Conservation (phyloP, 1,140 invertebrate species). For the Diachasma alloeum region DNA sequence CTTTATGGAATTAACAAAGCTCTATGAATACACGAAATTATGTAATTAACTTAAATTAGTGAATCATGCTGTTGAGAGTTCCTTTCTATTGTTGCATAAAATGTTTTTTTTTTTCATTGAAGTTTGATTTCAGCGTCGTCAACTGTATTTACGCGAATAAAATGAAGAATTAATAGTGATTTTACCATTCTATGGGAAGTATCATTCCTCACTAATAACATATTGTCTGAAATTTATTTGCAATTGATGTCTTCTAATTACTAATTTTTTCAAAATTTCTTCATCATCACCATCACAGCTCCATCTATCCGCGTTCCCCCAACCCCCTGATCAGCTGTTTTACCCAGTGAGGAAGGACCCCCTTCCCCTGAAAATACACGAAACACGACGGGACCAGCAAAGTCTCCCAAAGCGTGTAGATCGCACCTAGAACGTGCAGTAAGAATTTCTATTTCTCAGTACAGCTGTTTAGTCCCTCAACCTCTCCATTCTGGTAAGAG, state of each 20-base stretch:
- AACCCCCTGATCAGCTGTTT: too few species aligned
- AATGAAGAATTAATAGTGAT: too few species aligned
- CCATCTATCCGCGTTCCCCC: not conserved
- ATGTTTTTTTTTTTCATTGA: not conserved
- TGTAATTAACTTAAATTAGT: not conserved
- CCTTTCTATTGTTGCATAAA: not conserved
- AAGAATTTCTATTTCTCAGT: not conserved
- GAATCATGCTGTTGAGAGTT: too few species aligned
- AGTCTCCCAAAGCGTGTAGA: not conserved
- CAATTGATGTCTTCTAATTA: too few species aligned
- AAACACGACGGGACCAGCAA: not conserved
- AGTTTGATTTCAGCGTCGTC: too few species aligned
- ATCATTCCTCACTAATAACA: too few species aligned
- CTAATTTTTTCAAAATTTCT: too few species aligned
- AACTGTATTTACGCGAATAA: too few species aligned
- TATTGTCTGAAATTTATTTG: too few species aligned
- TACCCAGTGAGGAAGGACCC: too few species aligned
- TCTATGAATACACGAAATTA: conserved; percentile 12
- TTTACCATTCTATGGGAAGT: too few species aligned
- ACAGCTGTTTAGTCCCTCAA: not conserved
- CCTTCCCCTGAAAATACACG: too few species aligned
- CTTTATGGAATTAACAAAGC: conserved; percentile 57
- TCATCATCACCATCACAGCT: not conserved
- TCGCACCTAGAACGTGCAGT: not conserved
- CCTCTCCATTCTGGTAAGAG: not conserved